A percentile compares a stretch with the other conserved stretches of the same genome.
Conservation (phyloP, 2,113 vertebrate species). For the Malaclemys terrapin region DNA sequence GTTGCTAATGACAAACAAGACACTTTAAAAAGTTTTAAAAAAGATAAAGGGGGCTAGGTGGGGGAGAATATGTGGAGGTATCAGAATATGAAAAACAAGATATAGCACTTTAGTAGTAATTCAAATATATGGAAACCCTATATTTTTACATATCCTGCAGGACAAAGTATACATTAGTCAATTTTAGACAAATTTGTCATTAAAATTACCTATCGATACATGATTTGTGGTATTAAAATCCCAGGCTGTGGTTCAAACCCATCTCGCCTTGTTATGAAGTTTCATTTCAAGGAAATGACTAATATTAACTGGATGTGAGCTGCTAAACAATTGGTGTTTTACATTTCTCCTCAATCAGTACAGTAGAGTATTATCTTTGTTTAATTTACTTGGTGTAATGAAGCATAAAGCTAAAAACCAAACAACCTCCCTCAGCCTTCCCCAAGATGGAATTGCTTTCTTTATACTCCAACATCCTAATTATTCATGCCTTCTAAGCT, state of each 20-base stretch:
- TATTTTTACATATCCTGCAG: background rate
- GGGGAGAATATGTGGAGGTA: background rate
- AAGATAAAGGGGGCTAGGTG: background rate
- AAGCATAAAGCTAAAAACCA: constrained; percentile 14
- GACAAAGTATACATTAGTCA: background rate
- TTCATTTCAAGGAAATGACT: background rate
- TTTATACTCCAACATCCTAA: background rate
- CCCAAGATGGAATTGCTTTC: background rate
- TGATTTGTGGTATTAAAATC: background rate
- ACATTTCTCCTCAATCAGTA: background rate
- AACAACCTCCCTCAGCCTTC: background rate
- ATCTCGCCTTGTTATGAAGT: fast-evolving
- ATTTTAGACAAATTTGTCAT: background rate
- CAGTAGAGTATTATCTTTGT: background rate
- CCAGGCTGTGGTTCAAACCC: background rate
- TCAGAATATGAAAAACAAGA: background rate
- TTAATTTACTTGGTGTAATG: constrained; percentile 14
- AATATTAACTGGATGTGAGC: background rate
- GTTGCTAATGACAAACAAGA: background rate
- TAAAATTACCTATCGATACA: background rate
- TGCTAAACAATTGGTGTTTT: background rate
- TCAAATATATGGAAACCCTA: background rate
- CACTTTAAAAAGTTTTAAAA: background rate
- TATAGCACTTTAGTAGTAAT: background rate
- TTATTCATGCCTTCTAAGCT: background rate